A percentile compares a stretch with the other conserved stretches of the same genome.
Conservation (phyloP, 35 echinoderm and acorn worm genomes). For the Hemicentrotus pulcherrimus region DNA sequence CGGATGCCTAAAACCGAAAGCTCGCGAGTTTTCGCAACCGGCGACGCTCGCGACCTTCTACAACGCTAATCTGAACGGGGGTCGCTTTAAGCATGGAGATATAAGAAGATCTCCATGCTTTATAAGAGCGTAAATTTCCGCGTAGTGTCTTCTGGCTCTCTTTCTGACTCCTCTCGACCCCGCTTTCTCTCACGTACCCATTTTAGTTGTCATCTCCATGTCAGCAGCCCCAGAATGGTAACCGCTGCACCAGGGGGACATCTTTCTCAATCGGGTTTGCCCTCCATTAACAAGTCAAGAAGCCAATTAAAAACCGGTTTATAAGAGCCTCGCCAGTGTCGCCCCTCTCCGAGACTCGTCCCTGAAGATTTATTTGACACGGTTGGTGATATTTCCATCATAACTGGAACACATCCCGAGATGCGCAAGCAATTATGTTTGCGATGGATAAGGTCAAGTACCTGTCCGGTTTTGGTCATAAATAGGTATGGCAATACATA, state of each 20-base stretch:
- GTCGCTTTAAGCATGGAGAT: too few relatives aligned
- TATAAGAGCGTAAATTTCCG: too few relatives aligned
- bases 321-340: not conserved
- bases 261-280: not conserved
- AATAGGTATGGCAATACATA: too few relatives aligned
- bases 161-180: too few relatives aligned
- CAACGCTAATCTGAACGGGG: too few relatives aligned
- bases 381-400: not conserved
- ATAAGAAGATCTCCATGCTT: too few relatives aligned
- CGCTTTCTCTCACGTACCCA: too few relatives aligned
- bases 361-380: not conserved
- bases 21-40: too few relatives aligned
- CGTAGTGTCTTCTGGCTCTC: too few relatives aligned
- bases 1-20: too few relatives aligned
- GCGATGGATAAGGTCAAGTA: not conserved
- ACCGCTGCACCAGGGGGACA: not conserved
- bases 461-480: not conserved
- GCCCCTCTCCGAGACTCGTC: not conserved
- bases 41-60: too few relatives aligned
- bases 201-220: not conserved
- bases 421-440: not conserved
- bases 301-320: not conserved
- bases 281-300: slow-evolving; percentile 2
- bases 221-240: not conserved
- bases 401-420: not conserved